Conservation (phyloP, 1,140 invertebrate genomes). For the Vollenhovia emeryi region DNA sequence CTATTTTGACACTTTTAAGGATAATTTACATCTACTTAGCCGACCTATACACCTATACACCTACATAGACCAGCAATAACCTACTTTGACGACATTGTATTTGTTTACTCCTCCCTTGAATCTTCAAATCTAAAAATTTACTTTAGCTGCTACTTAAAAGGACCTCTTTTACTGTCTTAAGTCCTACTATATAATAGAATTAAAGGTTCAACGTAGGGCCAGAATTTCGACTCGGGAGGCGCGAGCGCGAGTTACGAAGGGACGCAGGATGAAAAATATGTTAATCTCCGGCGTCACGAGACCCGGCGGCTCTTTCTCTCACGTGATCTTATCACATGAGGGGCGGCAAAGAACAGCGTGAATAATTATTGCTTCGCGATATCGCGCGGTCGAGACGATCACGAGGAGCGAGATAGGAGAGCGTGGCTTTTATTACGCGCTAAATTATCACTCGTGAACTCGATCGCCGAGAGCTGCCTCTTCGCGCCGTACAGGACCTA, state of each 20-base stretch:
- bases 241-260: background rate
- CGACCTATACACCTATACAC: too few species aligned
- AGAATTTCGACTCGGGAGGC: too few species aligned
- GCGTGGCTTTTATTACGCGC: constrained; percentile 38
- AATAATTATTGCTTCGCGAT: constrained; percentile 66
- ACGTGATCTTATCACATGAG: constrained; percentile 70
- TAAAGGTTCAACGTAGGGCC: too few species aligned
- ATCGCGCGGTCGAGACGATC: constrained; percentile 48
- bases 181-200: too few species aligned
- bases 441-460: constrained; percentile 34
- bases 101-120: too few species aligned
- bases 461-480: background rate
- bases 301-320: constrained; percentile 48
- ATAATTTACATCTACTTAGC: too few species aligned
- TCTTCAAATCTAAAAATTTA: too few species aligned
- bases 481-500: background rate
- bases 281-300: constrained; percentile 63
- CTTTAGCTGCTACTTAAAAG: too few species aligned
- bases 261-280: constrained; percentile 6
- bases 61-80: too few species aligned
- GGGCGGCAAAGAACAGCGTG: constrained; percentile 35
- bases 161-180: too few species aligned
- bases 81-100: too few species aligned
- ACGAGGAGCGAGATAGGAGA: constrained; percentile 51
- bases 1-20: too few species aligned